Percentiles rank a stretch among this genome's conserved stretches.
phyloP scores from a whole-genome alignment of 2,888 invertebrate genomes.

The Spisula subtruncata region DNA sequence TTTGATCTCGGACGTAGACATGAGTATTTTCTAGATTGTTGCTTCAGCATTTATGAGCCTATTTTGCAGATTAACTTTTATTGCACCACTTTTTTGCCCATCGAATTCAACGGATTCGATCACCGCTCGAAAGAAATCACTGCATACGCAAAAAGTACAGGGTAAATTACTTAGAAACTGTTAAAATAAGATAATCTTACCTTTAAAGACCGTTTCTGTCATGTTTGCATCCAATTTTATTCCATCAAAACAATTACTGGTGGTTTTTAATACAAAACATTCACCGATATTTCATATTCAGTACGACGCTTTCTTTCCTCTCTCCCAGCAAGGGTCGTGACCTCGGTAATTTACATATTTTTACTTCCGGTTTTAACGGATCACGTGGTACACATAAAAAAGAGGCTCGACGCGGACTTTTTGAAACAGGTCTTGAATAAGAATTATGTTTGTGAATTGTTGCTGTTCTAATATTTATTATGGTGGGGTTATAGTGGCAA shows the following conservation, averaged over 20 bases:
- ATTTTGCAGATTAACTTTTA: background rate
- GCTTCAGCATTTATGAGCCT: background rate
- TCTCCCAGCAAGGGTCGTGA: slow-evolving; percentile 59
- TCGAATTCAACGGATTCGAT: slow-evolving; percentile 21
- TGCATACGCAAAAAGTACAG: slow-evolving; percentile 66
- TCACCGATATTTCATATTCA: slow-evolving; percentile 41
- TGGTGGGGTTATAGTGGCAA: no score
- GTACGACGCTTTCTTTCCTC: slow-evolving; percentile 72
- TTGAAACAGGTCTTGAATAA: no score
- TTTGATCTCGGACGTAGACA: background rate
- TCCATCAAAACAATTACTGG: slow-evolving; percentile 49
- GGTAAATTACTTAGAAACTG: slow-evolving; percentile 28
- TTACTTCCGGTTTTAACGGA: slow-evolving; percentile 51
- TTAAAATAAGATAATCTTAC: slow-evolving; percentile 66
- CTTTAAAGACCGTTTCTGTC: slow-evolving; percentile 82
- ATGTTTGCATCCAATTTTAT: slow-evolving; percentile 68
- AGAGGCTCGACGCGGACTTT: no score
- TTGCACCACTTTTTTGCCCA: slow-evolving; percentile 39
- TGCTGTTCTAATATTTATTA: no score
- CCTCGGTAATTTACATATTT: slow-evolving; percentile 67
- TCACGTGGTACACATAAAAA: slow-evolving; percentile 33
- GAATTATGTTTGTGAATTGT: no score
- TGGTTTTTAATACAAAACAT: slow-evolving; percentile 24
- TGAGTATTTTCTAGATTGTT: background rate
- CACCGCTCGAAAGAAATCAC: slow-evolving; percentile 40